phyloP scores from a whole-genome alignment of 2,888 invertebrate species.

The Neoaliturus tenellus region DNA sequence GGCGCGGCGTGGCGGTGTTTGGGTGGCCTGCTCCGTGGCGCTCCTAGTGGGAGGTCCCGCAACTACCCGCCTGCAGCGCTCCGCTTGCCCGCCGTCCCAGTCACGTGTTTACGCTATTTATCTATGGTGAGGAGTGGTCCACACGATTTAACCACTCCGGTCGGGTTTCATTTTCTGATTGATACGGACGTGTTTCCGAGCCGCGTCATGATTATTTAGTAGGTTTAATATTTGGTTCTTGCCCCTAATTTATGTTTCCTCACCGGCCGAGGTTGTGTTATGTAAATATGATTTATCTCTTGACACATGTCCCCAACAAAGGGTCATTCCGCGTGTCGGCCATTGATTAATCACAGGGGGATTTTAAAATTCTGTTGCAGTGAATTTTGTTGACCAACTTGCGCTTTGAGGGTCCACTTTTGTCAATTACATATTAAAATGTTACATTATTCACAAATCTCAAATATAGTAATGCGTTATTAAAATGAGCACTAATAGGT shows the following conservation, averaged over 20 bases:
- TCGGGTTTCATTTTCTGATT: slow-evolving; percentile 1
- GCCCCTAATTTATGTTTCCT: slow-evolving; percentile 11
- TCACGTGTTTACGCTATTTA: slow-evolving; percentile 32
- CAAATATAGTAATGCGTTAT: too few species aligned
- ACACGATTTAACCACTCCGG: slow-evolving; percentile 3
- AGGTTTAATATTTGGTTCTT: slow-evolving; percentile 27
- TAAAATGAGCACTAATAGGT: too few species aligned
- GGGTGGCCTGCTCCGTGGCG: slow-evolving; percentile 34
- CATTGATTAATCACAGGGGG: background rate
- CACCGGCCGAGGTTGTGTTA: background rate
- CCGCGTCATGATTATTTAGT: slow-evolving; percentile 33
- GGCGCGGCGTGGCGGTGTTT: background rate
- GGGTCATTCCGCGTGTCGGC: background rate
- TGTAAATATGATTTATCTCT: slow-evolving; percentile 24
- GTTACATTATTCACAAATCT: too few species aligned
- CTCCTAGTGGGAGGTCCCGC: slow-evolving; percentile 34
- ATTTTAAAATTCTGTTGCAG: background rate
- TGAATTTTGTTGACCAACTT: background rate
- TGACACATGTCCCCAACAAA: background rate
- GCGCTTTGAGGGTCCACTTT: too few species aligned
- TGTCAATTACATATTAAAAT: too few species aligned
- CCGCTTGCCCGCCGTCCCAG: background rate
- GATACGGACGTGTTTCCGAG: slow-evolving; percentile 16
- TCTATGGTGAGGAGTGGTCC: slow-evolving; percentile 27
- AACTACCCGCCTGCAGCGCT: background rate